Evolutionary conservation across 2,797 vertebrate genomes (phyloP), one percentile per base, ranked within the genome.

Genomic region (Mareca strepera): DNA sequence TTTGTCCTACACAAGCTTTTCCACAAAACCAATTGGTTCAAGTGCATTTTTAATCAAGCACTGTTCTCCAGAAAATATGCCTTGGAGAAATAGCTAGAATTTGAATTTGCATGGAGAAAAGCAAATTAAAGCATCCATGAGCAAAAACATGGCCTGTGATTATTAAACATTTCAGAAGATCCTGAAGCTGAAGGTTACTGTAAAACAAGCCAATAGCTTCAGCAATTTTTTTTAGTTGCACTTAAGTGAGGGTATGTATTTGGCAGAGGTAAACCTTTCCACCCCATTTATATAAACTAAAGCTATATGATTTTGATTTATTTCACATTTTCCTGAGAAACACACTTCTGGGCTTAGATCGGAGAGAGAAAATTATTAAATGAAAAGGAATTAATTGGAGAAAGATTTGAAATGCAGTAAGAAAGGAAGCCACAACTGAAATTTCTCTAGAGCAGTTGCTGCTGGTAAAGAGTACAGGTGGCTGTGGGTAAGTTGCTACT

Each of bases 21-120:
- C 93, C 84, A 86, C 93, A 92, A 77, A 39, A 84, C 87, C 87
- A 73, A 92, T 92, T 93, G 93, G 94, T 93, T 86, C 58, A 35
- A 59, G 66, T 16, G 84, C 90, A 14, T 91, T 83, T 84, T 81
- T 75, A 73, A 78, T 82, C 66, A 59, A 75, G 72, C 15, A 6
- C 46, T 90, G 79, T 67, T 83, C 76, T 86, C 79, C 66, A 63
- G 41, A 35, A 68, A 73, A 44, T 52, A 26, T 75, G 72, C 50
- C 79, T 53, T 46, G 52, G 62, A 92, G 76, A 75, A 87, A 62
- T 5, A 69, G 46, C 35, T 17, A n/a, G 33, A 29, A 56, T 66
- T 58, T 44, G 43, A 86, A 90, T 21, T 11, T 37, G 60, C 39
- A 13, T 4, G 4, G 58, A 77, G 53, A 26, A 87, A 94, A 83